phyloP scores from a whole-genome alignment of 2,113 vertebrate species.

The Pomatorhinus ruficollis region DNA sequence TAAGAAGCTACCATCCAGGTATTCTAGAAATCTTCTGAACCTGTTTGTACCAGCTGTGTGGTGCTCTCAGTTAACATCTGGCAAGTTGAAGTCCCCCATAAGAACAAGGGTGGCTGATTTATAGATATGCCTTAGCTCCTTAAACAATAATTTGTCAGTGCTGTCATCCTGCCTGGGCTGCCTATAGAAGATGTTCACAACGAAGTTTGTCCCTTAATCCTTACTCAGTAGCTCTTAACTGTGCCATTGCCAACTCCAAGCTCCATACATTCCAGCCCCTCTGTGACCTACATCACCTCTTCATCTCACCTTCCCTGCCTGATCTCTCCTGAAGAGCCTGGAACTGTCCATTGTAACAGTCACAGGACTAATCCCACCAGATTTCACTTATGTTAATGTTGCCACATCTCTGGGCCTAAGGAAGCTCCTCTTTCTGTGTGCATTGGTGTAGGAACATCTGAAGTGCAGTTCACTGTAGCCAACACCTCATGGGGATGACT shows the following conservation, averaged over 20 bases:
- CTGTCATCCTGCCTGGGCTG: neutral
- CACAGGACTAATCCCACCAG: neutral
- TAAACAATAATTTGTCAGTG: neutral
- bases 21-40: neutral
- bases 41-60: neutral
- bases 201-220: neutral
- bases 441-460: neutral
- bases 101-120: neutral
- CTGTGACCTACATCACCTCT: neutral
- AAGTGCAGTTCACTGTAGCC: neutral
- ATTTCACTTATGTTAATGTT: neutral
- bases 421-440: neutral
- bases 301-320: neutral
- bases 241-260: neutral
- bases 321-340: neutral
- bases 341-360: neutral
- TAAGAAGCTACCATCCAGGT: neutral
- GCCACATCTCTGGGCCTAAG: neutral
- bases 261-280: neutral
- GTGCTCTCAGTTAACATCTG: neutral
- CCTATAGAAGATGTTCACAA: neutral
- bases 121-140: neutral
- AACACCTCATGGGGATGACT: rapidly evolving
- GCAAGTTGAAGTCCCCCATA: neutral
- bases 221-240: neutral